A percentile compares a stretch with the other conserved stretches of the same genome.
These are phyloP conservation scores for Orchesellides sinensis DNA, from an alignment of 2,888 invertebrate genomes.

Conservation along the genomic window DNA sequence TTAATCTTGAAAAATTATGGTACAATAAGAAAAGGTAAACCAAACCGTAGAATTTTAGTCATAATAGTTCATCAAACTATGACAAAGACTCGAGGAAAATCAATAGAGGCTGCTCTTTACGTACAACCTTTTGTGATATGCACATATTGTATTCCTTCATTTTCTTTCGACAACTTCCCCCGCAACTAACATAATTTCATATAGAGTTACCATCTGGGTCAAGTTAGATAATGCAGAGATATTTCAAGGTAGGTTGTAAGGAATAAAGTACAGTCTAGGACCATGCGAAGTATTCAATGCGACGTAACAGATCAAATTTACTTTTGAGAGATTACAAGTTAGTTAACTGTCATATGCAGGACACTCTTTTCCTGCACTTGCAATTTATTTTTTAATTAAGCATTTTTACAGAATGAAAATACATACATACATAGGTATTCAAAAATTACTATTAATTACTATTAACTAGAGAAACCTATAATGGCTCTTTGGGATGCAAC, in stretches of 20 bases:
- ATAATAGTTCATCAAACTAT: conserved; percentile 37
- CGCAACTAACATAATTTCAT: conserved; percentile 40
- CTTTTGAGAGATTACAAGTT: too few species aligned
- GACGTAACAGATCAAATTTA: too few species aligned
- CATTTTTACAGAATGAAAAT: too few species aligned
- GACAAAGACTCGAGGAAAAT: conserved; percentile 46
- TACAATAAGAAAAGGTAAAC: not conserved
- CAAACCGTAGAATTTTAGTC: not conserved
- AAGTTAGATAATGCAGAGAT: conserved; percentile 37
- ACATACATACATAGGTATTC: too few species aligned
- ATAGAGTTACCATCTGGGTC: conserved; percentile 42
- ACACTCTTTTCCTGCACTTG: too few species aligned
- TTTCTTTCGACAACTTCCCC: conserved; percentile 24
- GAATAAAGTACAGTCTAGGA: not conserved
- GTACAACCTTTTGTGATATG: conserved; percentile 54
- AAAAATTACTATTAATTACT: too few species aligned
- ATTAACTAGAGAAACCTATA: too few species aligned
- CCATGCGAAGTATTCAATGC: not conserved
- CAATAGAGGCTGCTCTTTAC: conserved; percentile 59
- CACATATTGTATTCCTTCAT: conserved; percentile 10
- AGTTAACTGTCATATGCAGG: too few species aligned
- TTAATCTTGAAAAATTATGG: conserved; percentile 2
- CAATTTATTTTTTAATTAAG: too few species aligned
- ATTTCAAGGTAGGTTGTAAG: not conserved
- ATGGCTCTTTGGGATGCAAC: too few species aligned